These are phyloP conservation scores for Amphiprion clarkii DNA, from an alignment of 2,797 vertebrate genomes.

Conservation along the genomic window DNA sequence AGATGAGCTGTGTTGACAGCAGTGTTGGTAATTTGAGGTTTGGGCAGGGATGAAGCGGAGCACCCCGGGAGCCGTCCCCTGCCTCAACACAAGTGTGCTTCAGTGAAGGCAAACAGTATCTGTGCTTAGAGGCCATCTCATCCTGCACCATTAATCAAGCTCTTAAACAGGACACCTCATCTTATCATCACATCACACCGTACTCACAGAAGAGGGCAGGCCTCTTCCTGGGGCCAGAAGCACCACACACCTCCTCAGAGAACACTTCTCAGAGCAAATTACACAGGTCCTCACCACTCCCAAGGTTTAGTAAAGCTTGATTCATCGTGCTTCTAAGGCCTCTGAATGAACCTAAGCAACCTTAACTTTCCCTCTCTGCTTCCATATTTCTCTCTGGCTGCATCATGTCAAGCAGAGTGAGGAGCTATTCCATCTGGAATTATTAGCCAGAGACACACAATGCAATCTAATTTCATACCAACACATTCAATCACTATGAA, in stretches of 20 bases:
- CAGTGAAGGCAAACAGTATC: slow-evolving; percentile 78
- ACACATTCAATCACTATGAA: slow-evolving; percentile 80
- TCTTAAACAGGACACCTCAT: slow-evolving; percentile 82
- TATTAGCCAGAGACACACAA: slow-evolving; percentile 85
- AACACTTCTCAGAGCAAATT: slow-evolving; percentile 80
- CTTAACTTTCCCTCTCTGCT: slow-evolving; percentile 74
- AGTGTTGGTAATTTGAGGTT: slow-evolving; percentile 80
- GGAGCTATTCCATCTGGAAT: slow-evolving; percentile 82
- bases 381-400: slow-evolving; percentile 73
- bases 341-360: slow-evolving; percentile 72
- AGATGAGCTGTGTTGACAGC: slow-evolving; percentile 79
- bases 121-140: slow-evolving; percentile 78
- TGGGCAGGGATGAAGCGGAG: slow-evolving; percentile 65
- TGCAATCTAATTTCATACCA: slow-evolving; percentile 84
- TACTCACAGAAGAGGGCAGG: slow-evolving; percentile 68
- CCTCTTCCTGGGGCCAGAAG: slow-evolving; percentile 70
- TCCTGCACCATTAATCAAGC: slow-evolving; percentile 82
- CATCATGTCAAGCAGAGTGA: slow-evolving; percentile 76
- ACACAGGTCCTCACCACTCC: slow-evolving; percentile 73
- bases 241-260: slow-evolving; percentile 74
- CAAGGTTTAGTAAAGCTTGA: slow-evolving; percentile 79
- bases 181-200: slow-evolving; percentile 77
- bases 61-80: slow-evolving; percentile 61
- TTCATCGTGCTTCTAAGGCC: slow-evolving; percentile 76
- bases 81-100: slow-evolving; percentile 78